Conservation (phyloP, 2,797 vertebrate genomes). For the Schizopygopsis pylzovi region DNA sequence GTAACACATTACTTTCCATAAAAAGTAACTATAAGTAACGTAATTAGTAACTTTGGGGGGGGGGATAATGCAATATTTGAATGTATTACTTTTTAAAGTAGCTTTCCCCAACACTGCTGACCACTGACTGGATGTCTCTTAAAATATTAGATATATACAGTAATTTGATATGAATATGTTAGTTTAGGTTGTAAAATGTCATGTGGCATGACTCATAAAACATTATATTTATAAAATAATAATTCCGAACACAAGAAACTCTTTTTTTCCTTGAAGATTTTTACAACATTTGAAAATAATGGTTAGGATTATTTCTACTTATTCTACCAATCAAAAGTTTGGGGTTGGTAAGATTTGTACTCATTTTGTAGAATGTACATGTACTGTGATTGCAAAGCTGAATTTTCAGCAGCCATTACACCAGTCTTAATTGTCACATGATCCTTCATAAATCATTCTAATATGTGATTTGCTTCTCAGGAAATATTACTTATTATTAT, state of each 20-base stretch:
- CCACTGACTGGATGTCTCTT: not conserved
- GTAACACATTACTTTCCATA: too few species aligned
- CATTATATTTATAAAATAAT: not conserved
- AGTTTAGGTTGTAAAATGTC: not conserved
- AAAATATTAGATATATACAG: not conserved
- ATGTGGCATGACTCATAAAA: not conserved
- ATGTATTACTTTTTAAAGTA: too few species aligned
- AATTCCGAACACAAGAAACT: not conserved
- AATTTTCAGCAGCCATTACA: not conserved
- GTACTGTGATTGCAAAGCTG: not conserved
- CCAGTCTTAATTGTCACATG: not conserved
- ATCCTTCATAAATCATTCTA: not conserved
- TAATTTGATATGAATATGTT: not conserved
- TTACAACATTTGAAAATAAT: not conserved
- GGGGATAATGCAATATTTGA: too few species aligned
- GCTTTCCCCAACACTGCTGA: not conserved
- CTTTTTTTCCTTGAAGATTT: too few species aligned
- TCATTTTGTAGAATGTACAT: too few species aligned
- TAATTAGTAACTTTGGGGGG: too few species aligned
- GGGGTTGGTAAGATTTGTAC: not conserved
- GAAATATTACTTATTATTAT: slow-evolving; percentile 4
- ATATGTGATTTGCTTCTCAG: not conserved
- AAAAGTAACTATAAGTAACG: too few species aligned
- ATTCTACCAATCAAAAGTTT: not conserved
- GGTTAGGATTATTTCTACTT: not conserved